Percentiles rank a stretch among this genome's conserved stretches.
These are phyloP conservation scores for Masnerella sp. DNA, from an alignment of 2,888 invertebrate species.

Conservation along the genomic window DNA sequence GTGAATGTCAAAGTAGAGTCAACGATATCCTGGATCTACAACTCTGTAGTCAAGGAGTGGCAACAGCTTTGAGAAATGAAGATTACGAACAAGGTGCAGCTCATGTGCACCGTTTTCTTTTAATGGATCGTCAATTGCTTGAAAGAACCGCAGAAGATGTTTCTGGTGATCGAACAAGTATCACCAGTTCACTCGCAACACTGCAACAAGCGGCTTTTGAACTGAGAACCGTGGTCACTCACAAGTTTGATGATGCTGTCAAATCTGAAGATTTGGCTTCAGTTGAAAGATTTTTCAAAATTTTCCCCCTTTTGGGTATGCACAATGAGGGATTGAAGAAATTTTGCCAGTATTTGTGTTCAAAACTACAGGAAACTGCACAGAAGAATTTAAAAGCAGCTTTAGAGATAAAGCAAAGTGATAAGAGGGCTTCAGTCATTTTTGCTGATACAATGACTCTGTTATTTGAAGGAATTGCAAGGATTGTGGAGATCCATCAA, in stretches of 20 bases:
- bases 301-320: conserved; percentile 96
- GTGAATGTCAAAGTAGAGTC: conserved; percentile 95
- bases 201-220: conserved; percentile 88
- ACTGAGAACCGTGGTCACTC: conserved; percentile 84
- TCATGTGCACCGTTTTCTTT: conserved; percentile 95
- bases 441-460: conserved; percentile 92
- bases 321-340: conserved; percentile 93
- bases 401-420: conserved; percentile 82
- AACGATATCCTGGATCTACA: conserved; percentile 97
- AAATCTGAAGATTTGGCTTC: conserved; percentile 91
- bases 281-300: conserved; percentile 96
- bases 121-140: conserved; percentile 92
- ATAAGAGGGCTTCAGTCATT: conserved; percentile 86
- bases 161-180: conserved; percentile 83
- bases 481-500: conserved; percentile 91
- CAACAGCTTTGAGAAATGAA: conserved; percentile 94
- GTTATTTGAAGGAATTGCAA: conserved; percentile 90
- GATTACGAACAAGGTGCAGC: conserved; percentile 98
- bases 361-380: conserved; percentile 85
- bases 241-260: conserved; percentile 94
- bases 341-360: conserved; percentile 91
- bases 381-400: conserved; percentile 86
- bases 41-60: conserved; percentile 97
- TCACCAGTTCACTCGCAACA: conserved; percentile 84
- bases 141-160: conserved; percentile 88